Evolutionary conservation across 2,797 vertebrate genomes (phyloP), one percentile per base, ranked within the genome.

Genomic region (Ctenopoma multispine): DNA sequence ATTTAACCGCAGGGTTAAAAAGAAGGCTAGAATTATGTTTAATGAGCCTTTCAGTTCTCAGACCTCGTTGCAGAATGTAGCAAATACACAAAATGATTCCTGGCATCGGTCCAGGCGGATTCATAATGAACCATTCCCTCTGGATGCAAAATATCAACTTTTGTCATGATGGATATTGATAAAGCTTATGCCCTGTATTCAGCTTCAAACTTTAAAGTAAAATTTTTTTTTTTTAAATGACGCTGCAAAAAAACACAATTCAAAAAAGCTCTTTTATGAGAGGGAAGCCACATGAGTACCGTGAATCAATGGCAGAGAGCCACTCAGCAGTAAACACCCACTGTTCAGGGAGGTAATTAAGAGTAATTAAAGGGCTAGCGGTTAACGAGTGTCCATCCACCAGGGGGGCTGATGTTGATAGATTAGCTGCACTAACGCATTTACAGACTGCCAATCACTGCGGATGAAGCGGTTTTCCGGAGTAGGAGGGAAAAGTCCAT

Each of bases 401-500:
- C 79, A 79, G 68, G 86, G 88, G 87, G 86, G 81, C 77, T 80
- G 87, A 91, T 90, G 92, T 83, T 91, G 93, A 93, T 94, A 90
- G 93, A 95, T 94, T 88, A 89, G 85, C 83, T 54, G 66, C 82
- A 83, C 91, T 91, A 89, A 87, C 88, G 63, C 90, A 87, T 90
- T 94, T 91, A 91, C 78, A 70, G 92, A 49, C 90, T 92, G 93
- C 91, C 93, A 94, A 93, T 95, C 94, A 93, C 71, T 60, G 88
- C 77, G 77, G 86, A 92, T 90, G 90, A 92, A 92, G 90, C 88
- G 85, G 78, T 89, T 90, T 94, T 95, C 94, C 92, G 93, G 94
- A 91, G 91, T 90, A 72, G 80, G 88, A 92, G 93, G 93, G 90
- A 90, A 90, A 89, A 84, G 90, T 93, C 92, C 94, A 94, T 95